Evolutionary conservation across 2,888 invertebrate species (phyloP).

Genomic region (Abrostola triplasia): DNA sequence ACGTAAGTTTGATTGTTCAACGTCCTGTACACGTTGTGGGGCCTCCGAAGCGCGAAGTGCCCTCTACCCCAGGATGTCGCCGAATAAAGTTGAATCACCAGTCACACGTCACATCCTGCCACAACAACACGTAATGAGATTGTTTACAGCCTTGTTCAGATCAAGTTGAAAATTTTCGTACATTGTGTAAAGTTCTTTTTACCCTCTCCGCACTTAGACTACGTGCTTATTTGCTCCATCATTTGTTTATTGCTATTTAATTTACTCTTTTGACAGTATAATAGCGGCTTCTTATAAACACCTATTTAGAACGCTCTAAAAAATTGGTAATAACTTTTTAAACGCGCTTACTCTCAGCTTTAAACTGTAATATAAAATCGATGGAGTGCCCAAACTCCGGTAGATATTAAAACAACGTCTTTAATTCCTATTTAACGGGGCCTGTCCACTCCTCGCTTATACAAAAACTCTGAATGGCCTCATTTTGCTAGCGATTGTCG

Average conservation of each 20-base stretch:
- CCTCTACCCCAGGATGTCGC: constrained; percentile 64
- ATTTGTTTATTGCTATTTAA: background rate
- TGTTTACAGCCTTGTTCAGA: constrained; percentile 32
- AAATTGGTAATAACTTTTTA: background rate
- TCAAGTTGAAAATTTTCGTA: background rate
- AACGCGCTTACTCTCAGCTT: background rate
- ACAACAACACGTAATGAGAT: constrained; percentile 49
- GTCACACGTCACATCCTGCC: constrained; percentile 68
- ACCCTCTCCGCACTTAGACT: too few species aligned
- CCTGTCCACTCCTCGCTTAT: constrained; percentile 54
- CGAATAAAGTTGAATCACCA: constrained; percentile 70
- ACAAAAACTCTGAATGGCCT: constrained; percentile 65
- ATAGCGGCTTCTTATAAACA: too few species aligned
- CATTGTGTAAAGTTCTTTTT: background rate
- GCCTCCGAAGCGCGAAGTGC: constrained; percentile 70
- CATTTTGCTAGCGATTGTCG: constrained; percentile 72
- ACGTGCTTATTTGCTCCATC: too few species aligned
- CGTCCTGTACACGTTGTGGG: constrained; percentile 64
- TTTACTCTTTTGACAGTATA: too few species aligned
- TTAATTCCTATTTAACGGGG: constrained; percentile 58
- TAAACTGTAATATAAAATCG: background rate
- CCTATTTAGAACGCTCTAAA: too few species aligned
- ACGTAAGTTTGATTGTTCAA: constrained; percentile 64
- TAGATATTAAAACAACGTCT: constrained; percentile 55
- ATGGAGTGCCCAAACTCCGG: constrained; percentile 28